A percentile compares a stretch with the other conserved stretches of the same genome.
Conservation (phyloP, 2,888 invertebrate genomes). For the Eudasyphora cyanicolor region DNA sequence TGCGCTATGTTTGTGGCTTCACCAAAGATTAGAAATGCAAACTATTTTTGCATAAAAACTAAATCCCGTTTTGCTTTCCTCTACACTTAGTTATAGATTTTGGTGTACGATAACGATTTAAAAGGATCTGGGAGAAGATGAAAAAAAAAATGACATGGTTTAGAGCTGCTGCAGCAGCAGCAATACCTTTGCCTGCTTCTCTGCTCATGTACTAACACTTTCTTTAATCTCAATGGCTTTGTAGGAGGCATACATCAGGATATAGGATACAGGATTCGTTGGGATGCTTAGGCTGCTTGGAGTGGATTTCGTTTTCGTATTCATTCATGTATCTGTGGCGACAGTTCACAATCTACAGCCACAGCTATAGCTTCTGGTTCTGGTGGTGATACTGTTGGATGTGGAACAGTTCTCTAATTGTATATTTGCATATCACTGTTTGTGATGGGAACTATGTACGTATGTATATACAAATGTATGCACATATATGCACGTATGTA, state of each 20-base stretch:
- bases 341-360: constrained; percentile 42
- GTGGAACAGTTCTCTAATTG: constrained; percentile 12
- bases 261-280: not conserved
- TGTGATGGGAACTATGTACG: not conserved
- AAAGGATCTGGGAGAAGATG: too few relatives aligned
- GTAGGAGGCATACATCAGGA: not conserved
- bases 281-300: too few relatives aligned
- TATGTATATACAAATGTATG: not conserved
- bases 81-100: constrained; percentile 52
- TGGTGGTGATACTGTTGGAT: not conserved
- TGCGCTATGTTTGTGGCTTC: constrained; percentile 17
- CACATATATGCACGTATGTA: not conserved
- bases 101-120: constrained; percentile 34
- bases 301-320: not conserved
- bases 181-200: constrained; percentile 7
- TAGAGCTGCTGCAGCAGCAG: not conserved
- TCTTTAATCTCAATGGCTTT: constrained; percentile 1
- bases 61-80: constrained; percentile 49
- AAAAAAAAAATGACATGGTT: not conserved
- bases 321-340: constrained; percentile 55
- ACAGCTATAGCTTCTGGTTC: not conserved
- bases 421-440: constrained; percentile 17
- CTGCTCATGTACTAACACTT: too few relatives aligned
- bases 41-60: constrained; percentile 66
- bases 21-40: constrained; percentile 53